A percentile compares a stretch with the other conserved stretches of the same genome.
phyloP scores from a whole-genome alignment of 2,888 invertebrate genomes.

The Microdon myrmicae region DNA sequence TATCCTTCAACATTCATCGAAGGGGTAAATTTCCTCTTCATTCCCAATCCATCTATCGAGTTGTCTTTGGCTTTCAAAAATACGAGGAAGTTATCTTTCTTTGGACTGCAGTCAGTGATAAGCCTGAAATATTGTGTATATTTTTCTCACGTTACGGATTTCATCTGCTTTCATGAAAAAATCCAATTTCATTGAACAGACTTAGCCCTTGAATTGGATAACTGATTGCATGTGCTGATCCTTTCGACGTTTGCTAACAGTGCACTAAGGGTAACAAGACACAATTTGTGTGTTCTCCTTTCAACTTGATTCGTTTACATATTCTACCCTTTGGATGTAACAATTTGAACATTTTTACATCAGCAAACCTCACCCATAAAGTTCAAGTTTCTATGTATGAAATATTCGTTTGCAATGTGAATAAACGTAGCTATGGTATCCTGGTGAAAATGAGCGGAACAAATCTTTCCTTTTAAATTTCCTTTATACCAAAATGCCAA shows the following conservation, averaged over 20 bases:
- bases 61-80: slow-evolving; percentile 9
- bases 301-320: too few relatives aligned
- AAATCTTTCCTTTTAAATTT: too few relatives aligned
- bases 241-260: slow-evolving; percentile 4
- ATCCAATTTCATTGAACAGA: slow-evolving; percentile 23
- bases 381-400: too few relatives aligned
- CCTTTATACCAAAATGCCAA: too few relatives aligned
- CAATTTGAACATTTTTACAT: too few relatives aligned
- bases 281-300: too few relatives aligned
- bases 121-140: slow-evolving; percentile 3
- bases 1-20: too few relatives aligned
- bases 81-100: slow-evolving; percentile 1
- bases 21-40: neutral
- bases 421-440: too few relatives aligned
- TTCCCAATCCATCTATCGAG: slow-evolving; percentile 10
- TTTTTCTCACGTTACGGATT: slow-evolving; percentile 5
- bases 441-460: too few relatives aligned
- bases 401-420: too few relatives aligned
- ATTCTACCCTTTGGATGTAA: too few relatives aligned
- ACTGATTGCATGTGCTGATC: slow-evolving; percentile 19
- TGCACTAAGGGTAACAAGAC: neutral
- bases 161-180: slow-evolving; percentile 4
- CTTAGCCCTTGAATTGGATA: slow-evolving; percentile 14
- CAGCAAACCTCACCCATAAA: too few relatives aligned
- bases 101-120: slow-evolving; percentile 2